phyloP scores from a whole-genome alignment of 2,113 vertebrate genomes.

The Onychostoma macrolepis region DNA sequence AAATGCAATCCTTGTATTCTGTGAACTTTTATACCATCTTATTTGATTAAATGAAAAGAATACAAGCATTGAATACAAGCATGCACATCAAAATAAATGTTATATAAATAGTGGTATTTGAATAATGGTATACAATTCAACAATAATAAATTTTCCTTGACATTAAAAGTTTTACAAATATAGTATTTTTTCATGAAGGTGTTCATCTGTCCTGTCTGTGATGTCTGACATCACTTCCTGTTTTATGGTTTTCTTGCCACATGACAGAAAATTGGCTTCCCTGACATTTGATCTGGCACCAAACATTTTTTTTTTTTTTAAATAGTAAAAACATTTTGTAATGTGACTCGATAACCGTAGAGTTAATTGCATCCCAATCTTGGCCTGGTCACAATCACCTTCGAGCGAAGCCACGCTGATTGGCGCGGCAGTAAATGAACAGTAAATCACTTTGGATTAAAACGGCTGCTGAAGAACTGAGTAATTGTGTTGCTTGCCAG shows the following conservation, averaged over 20 bases:
- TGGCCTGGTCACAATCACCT: background rate
- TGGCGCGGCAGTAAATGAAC: background rate
- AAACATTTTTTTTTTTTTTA: background rate
- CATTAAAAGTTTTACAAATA: background rate
- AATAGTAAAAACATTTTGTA: background rate
- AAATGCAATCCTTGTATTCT: no score
- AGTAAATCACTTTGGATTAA: slow-evolving; percentile 10
- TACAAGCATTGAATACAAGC: no score
- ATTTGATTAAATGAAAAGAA: background rate
- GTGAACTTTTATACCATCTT: no score
- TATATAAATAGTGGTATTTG: no score
- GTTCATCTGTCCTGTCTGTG: no score
- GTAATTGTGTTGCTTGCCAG: slow-evolving; percentile 25
- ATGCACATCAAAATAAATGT: no score
- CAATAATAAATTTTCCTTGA: background rate
- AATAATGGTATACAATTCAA: no score
- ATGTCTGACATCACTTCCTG: background rate
- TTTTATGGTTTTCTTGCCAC: background rate
- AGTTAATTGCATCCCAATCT: background rate
- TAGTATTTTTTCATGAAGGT: no score
- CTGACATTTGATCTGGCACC: background rate
- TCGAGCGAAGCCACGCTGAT: background rate
- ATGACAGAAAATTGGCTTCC: background rate
- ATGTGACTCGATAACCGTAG: background rate
- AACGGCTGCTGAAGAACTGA: background rate